A percentile compares a stretch with the other conserved stretches of the same genome.
phyloP scores from a whole-genome alignment of 2,888 invertebrate genomes.

The Torymus auratus region DNA sequence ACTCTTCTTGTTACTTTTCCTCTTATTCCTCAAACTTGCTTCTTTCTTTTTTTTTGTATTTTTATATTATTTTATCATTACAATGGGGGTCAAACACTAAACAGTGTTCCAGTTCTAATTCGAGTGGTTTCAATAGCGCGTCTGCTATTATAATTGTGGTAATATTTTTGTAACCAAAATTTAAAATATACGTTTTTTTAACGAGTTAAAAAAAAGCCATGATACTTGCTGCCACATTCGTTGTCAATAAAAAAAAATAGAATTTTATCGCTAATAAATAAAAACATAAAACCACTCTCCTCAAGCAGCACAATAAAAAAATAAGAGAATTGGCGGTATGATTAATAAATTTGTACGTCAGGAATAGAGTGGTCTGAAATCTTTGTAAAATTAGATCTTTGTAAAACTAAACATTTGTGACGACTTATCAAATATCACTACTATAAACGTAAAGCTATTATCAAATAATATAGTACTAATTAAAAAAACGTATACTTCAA shows the following conservation, averaged over 20 bases:
- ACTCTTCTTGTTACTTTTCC: constrained; percentile 59
- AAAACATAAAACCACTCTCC: constrained; percentile 47
- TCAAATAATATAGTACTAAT: constrained; percentile 46
- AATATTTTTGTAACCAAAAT: constrained; percentile 47
- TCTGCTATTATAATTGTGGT: constrained; percentile 52
- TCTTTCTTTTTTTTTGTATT: constrained; percentile 43
- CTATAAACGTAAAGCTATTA: constrained; percentile 47
- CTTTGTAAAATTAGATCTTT: constrained; percentile 46
- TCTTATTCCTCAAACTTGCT: constrained; percentile 43
- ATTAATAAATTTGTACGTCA: constrained; percentile 43
- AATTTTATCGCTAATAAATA: constrained; percentile 40
- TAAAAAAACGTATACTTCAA: constrained; percentile 57
- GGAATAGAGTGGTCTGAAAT: constrained; percentile 32
- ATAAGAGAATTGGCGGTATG: constrained; percentile 31
- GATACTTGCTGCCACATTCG: constrained; percentile 44
- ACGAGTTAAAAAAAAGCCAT: constrained; percentile 20
- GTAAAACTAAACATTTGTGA: not conserved
- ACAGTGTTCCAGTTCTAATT: constrained; percentile 69
- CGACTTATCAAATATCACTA: constrained; percentile 37
- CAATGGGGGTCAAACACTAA: constrained; percentile 69
- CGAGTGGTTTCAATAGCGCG: constrained; percentile 53
- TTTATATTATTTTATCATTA: constrained; percentile 60
- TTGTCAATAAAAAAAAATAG: constrained; percentile 34
- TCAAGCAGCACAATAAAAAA: constrained; percentile 34
- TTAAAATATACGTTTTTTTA: constrained; percentile 57